These are phyloP conservation scores for Desmodus rotundus DNA, from an alignment of 2,113 vertebrate genomes.

Conservation along the genomic window DNA sequence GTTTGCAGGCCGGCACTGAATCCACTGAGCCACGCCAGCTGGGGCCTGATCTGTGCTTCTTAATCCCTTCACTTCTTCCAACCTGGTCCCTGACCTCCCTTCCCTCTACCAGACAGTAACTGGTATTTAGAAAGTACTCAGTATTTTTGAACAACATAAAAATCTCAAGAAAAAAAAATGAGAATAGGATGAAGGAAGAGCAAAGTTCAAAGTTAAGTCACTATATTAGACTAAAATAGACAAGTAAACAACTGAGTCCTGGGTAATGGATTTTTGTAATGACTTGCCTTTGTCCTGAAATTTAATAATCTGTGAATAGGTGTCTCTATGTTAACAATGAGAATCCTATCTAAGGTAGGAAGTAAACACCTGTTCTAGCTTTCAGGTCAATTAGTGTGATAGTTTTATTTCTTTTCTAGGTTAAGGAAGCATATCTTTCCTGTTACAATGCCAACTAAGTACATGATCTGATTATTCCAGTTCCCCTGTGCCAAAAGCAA, in stretches of 20 bases:
- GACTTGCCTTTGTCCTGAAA: background rate
- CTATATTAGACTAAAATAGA: background rate
- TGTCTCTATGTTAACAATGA: background rate
- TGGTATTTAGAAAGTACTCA: background rate
- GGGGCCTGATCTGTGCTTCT: background rate
- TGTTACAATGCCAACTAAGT: background rate
- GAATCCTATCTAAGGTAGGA: background rate
- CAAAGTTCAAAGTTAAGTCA: background rate
- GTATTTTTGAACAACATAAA: background rate
- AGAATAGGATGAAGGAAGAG: background rate
- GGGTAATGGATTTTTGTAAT: background rate
- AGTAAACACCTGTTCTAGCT: background rate
- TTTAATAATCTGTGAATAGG: background rate
- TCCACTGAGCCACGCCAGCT: too few species aligned
- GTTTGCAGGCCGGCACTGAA: too few species aligned
- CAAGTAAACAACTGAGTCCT: background rate
- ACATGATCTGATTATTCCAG: constrained; percentile 24
- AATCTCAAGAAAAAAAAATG: background rate
- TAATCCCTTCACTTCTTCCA: background rate
- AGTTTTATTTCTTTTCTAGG: constrained; percentile 12
- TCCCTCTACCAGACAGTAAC: background rate
- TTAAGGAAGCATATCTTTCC: constrained; percentile 38
- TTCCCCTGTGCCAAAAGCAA: background rate
- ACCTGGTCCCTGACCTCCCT: background rate
- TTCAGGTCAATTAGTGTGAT: background rate